These are phyloP conservation scores for Hucho hucho DNA, from an alignment of 2,113 vertebrate species.

Conservation along the genomic window DNA sequence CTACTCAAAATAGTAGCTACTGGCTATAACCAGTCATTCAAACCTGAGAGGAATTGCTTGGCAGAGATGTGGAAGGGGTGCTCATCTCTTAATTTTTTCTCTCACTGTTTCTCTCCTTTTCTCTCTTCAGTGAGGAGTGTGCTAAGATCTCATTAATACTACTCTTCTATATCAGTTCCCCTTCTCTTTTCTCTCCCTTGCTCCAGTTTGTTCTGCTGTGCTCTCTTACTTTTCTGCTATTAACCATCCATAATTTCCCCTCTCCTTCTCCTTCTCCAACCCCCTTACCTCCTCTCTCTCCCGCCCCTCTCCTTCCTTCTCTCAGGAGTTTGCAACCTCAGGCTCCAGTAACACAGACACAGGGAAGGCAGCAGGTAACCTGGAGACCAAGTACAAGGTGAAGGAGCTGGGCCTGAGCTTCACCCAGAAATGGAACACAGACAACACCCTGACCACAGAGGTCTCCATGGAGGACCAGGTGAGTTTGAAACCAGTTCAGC, in stretches of 20 bases:
- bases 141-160: background rate
- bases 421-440: slow-evolving; percentile 96
- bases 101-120: background rate
- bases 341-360: slow-evolving; percentile 92
- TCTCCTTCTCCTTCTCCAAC: slow-evolving; percentile 14
- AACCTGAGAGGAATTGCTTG: slow-evolving; percentile 34
- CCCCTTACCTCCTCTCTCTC: background rate
- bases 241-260: background rate
- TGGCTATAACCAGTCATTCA: background rate
- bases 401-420: slow-evolving; percentile 88
- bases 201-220: slow-evolving; percentile 1
- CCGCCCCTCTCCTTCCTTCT: slow-evolving; percentile 16
- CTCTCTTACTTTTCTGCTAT: slow-evolving; percentile 4
- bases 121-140: background rate
- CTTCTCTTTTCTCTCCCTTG: slow-evolving; percentile 44
- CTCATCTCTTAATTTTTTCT: background rate
- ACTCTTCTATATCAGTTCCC: slow-evolving; percentile 18
- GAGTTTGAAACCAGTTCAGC: slow-evolving; percentile 19
- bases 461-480: slow-evolving; percentile 92
- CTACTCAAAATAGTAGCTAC: slow-evolving; percentile 2
- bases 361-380: slow-evolving; percentile 87
- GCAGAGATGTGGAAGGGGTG: slow-evolving; percentile 8
- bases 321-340: slow-evolving; percentile 87
- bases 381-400: slow-evolving; percentile 95
- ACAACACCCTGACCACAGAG: slow-evolving; percentile 89